Base-by-base conservation (phyloP, 2,113 vertebrate species). In the Opisthocomus hoazin region DNA sequence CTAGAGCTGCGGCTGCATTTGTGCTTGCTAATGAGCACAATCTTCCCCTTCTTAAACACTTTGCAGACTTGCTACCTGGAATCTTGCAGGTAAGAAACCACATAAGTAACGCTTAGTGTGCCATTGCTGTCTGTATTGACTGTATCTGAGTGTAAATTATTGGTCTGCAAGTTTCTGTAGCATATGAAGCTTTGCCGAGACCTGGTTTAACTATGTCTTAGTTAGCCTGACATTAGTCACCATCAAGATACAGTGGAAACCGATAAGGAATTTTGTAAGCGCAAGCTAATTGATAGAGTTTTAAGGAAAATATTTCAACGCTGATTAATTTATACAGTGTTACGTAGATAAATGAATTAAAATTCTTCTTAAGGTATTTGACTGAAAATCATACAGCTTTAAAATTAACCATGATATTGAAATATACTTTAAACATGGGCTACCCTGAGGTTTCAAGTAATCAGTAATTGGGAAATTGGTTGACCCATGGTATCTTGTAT, bases 21-120 rank as follows among this genome's bases (percentile, higher is more conserved):
- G 98, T 99, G n/a, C 98, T 99, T 92, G 98, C 99, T 87, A 99
- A 99, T 57, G 99, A 99, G 91, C 97, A 99, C 95, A 99, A 99
- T 96, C 96, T 98, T 10, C 98, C 98, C 10, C 98, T 99, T 48
- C 98, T 99, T 82, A 99, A 99, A 97, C 99, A 99, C 96, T 99
- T 99, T 92, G 95, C 99, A 41, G 99, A 99, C 96, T 98, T 99
- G 82, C 97, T 99, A 58, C 99, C 99, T 2, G 99, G 99, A 86
- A 98, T 99, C 84, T 97, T 99, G 93, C 99, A 99, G 99, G 99
- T 99, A 94, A 97, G 97, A 88, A 93, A 57, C 71, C 10, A 36
- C 53, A 17, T n/a, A 60, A n/a, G 12, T 48, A 63, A 54, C 5
- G 29, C 8, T n/a, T 48, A 36, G 12, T 41, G 21, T 79, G 30